Evolutionary conservation across 1,140 invertebrate species (phyloP), one percentile per base, ranked within the genome.

Genomic region (Onthophagus taurus): DNA sequence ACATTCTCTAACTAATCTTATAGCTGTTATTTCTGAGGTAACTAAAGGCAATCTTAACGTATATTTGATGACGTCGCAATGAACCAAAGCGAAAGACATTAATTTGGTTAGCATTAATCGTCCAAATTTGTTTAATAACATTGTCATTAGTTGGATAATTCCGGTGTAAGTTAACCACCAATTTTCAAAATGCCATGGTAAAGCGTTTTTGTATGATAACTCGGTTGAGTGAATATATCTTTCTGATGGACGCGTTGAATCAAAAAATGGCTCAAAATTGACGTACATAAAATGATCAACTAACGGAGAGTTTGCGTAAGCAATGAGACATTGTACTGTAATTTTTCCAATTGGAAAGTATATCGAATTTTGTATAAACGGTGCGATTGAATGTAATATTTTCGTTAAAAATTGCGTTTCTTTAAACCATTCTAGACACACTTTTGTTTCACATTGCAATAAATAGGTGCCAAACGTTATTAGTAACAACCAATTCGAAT

Each of bases 121-220:
- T 8, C 29, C 11, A 12, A 31, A 12, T 4, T 43, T 16, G 9
- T 43, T 18, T 7, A 45, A 24, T 12, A 45, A 20, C 3, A 37
- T 9, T 1, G 19, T 26, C 12, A 26, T 36, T 7, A 45, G 17
- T 3, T 37, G 43, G 7, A 45, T 24, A 13, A 45, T 30, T 2
- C 26, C 19, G 3, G 31, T 36, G 30, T 45, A 45, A 14, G 33
- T 26, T 9, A 14, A 16, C 43, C 43, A 45, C 33, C 35, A 37
- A 3, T 45, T 12, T 30, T 37, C 33, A 12, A 36, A 37, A 31
- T 45, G 19, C 33, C 33, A 21, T 4, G 43, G 43, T 7, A 37
- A 11, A 29, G 21, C 18, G 8, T 26, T 19, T 16, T 35, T 8
- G 18, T 18, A 24, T 4, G 13, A 17, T 26, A 45, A n/a, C n/a